Evolutionary conservation across 1,140 invertebrate species (phyloP).

Genomic region (Papilio glaucus): DNA sequence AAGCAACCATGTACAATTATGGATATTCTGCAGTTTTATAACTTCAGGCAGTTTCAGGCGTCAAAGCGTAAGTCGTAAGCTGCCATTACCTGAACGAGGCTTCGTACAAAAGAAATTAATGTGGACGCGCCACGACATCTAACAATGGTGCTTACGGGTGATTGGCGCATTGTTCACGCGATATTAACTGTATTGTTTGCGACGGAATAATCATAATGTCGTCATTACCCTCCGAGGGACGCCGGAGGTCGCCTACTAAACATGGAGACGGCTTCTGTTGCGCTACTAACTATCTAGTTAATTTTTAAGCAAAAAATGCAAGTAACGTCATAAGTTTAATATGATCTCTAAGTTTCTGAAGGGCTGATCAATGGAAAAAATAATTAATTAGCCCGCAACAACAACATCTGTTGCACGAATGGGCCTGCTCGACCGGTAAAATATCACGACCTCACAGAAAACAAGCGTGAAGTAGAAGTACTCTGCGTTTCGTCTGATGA

Average conservation of each 20-base stretch:
- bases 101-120: conserved; percentile 34
- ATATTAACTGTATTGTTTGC: conserved; percentile 75
- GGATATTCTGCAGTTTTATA: conserved; percentile 8
- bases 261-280: conserved; percentile 13
- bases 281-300: too few relatives aligned
- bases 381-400: too few relatives aligned
- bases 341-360: too few relatives aligned
- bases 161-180: conserved; percentile 70
- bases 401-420: too few relatives aligned
- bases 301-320: too few relatives aligned
- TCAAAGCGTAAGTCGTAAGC: neutral
- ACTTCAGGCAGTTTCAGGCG: neutral
- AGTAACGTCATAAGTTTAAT: too few relatives aligned
- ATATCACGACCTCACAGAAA: too few relatives aligned
- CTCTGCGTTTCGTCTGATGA: too few relatives aligned
- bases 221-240: conserved; percentile 57
- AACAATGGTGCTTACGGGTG: conserved; percentile 52
- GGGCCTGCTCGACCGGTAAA: too few relatives aligned
- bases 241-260: neutral
- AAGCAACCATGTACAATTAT: too few relatives aligned
- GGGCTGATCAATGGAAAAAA: too few relatives aligned
- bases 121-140: conserved; percentile 32
- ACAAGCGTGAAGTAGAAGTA: too few relatives aligned
- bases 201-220: conserved; percentile 66
- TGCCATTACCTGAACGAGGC: conserved; percentile 16